Evolutionary conservation across 2,888 invertebrate genomes (phyloP).

Genomic region (Tetragonula carbonaria): DNA sequence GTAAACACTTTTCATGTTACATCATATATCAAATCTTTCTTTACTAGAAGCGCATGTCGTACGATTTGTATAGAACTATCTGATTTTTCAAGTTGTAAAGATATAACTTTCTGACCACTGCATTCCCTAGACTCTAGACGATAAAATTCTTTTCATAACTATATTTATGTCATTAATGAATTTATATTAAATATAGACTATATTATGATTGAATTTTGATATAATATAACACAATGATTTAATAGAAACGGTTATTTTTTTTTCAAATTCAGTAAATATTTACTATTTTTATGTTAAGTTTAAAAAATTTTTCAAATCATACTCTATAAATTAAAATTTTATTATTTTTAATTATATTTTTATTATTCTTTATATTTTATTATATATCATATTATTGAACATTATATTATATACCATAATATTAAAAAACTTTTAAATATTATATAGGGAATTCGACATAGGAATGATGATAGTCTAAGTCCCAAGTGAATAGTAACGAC

Average conservation of each 20-base stretch:
- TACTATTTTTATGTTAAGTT: neutral
- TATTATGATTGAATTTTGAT: neutral
- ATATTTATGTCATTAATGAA: neutral
- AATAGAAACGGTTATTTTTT: slow-evolving; percentile 1
- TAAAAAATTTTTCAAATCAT: neutral
- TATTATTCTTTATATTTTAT: neutral
- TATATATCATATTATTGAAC: neutral
- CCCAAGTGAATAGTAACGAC: slow-evolving; percentile 2
- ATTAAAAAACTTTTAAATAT: neutral
- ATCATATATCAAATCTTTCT: slow-evolving; percentile 17
- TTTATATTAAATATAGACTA: neutral
- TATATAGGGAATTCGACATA: slow-evolving; percentile 22
- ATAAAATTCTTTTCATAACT: neutral
- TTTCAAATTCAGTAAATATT: neutral
- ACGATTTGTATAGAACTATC: slow-evolving; percentile 7
- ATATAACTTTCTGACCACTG: slow-evolving; percentile 20
- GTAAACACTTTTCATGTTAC: slow-evolving; percentile 41
- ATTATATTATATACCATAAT: neutral
- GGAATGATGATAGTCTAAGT: slow-evolving; percentile 5
- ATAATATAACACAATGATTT: neutral
- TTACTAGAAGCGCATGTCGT: neutral
- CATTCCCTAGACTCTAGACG: slow-evolving; percentile 51
- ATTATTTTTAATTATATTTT: no score
- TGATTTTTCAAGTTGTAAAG: neutral
- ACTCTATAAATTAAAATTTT: neutral